These are phyloP conservation scores for Eueremaeus valkanovi DNA, from an alignment of 2,888 invertebrate genomes.

Conservation along the genomic window DNA sequence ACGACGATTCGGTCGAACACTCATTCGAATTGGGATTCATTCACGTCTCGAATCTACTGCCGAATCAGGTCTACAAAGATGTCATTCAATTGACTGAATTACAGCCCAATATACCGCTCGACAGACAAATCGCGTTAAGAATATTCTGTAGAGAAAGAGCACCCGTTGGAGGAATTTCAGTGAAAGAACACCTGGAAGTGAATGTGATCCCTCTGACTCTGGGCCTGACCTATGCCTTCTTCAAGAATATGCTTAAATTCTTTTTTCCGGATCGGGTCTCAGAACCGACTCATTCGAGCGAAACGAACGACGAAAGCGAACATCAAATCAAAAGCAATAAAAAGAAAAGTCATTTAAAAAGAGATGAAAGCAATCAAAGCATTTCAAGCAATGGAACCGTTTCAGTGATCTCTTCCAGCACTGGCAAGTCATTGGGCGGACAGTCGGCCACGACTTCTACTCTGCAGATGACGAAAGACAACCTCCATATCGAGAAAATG, in stretches of 20 bases:
- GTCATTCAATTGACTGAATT: slow-evolving; percentile 73
- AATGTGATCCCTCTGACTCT: slow-evolving; percentile 91
- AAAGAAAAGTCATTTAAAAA: slow-evolving; percentile 26
- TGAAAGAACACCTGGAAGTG: slow-evolving; percentile 98
- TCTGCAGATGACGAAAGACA: neutral
- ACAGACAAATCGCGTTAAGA: slow-evolving; percentile 82
- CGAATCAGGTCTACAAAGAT: slow-evolving; percentile 89
- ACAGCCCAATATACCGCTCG: slow-evolving; percentile 81
- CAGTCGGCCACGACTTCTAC: slow-evolving; percentile 8
- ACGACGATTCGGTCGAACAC: slow-evolving; percentile 96
- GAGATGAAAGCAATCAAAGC: slow-evolving; percentile 38
- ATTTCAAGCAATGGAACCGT: slow-evolving; percentile 27
- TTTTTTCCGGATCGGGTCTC: slow-evolving; percentile 81
- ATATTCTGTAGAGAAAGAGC: slow-evolving; percentile 93
- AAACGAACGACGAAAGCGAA: slow-evolving; percentile 10
- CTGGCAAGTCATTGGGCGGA: neutral
- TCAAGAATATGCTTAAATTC: slow-evolving; percentile 93
- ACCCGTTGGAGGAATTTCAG: slow-evolving; percentile 97
- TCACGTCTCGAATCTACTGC: slow-evolving; percentile 87
- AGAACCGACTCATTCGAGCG: neutral
- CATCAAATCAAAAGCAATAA: slow-evolving; percentile 14
- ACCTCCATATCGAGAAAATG: slow-evolving; percentile 45
- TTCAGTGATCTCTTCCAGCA: neutral
- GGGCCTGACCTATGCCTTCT: slow-evolving; percentile 91
- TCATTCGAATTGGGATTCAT: slow-evolving; percentile 91